A percentile compares a stretch with the other conserved stretches of the same genome.
Evolutionary conservation across 2,113 vertebrate genomes (phyloP).

Genomic region (Lepisosteus osseus): DNA sequence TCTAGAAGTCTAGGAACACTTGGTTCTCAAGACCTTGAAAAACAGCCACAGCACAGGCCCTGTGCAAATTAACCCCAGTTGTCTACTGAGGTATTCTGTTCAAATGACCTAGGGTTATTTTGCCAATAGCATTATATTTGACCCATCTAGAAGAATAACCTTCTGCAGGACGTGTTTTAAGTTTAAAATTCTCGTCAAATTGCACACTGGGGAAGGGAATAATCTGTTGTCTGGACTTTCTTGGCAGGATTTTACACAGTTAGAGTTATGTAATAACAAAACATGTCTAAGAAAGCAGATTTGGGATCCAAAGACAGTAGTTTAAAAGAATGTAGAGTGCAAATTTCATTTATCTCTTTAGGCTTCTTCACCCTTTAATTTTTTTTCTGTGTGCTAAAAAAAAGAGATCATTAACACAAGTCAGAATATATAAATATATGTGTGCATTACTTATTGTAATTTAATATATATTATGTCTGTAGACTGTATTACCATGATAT

Average conservation of each 20-base stretch:
- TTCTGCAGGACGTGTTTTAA: slow-evolving; percentile 4
- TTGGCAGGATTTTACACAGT: neutral
- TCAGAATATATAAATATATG: too few species aligned
- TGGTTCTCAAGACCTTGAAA: too few species aligned
- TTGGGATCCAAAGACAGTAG: neutral
- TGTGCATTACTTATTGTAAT: too few species aligned
- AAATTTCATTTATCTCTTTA: too few species aligned
- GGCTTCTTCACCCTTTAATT: too few species aligned
- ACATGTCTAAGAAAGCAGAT: neutral
- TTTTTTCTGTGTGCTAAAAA: too few species aligned
- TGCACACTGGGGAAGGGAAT: slow-evolving; percentile 3
- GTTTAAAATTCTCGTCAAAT: slow-evolving; percentile 10
- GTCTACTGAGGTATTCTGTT: neutral
- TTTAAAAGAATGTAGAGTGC: too few species aligned
- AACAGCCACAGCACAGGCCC: neutral
- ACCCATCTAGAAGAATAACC: neutral
- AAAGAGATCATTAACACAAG: too few species aligned
- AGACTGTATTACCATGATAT: too few species aligned
- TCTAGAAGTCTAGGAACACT: too few species aligned
- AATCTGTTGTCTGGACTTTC: slow-evolving; percentile 1
- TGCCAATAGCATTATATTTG: slow-evolving; percentile 3
- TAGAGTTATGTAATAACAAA: neutral
- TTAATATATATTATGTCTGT: too few species aligned
- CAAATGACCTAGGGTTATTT: slow-evolving; percentile 3
- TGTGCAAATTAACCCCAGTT: slow-evolving; percentile 15